phyloP scores from a whole-genome alignment of 1,140 invertebrate species.

The Hormaphis cornu region DNA sequence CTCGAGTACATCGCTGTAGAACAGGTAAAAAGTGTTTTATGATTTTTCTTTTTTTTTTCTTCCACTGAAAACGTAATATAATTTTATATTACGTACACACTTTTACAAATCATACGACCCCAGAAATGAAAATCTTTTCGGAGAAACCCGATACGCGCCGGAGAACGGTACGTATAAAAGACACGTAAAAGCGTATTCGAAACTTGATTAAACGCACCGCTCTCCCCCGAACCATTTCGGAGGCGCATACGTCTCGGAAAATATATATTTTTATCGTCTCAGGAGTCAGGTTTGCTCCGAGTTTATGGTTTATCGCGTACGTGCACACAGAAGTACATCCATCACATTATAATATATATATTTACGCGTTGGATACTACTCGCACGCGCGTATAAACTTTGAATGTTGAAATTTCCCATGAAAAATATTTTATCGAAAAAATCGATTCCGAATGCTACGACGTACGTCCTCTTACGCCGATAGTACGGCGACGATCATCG shows the following conservation, averaged over 20 bases:
- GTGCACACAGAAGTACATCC: background rate
- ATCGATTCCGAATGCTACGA: too few species aligned
- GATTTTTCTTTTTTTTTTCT: background rate
- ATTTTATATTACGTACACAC: background rate
- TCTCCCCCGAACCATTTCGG: background rate
- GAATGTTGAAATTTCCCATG: too few species aligned
- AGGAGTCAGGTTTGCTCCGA: background rate
- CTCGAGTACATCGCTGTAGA: background rate
- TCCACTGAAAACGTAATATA: too few species aligned
- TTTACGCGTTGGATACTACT: too few species aligned
- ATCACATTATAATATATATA: background rate
- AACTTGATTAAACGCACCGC: constrained; percentile 16
- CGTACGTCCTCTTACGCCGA: too few species aligned
- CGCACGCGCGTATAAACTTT: too few species aligned
- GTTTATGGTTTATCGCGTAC: constrained; percentile 15
- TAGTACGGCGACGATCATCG: too few species aligned
- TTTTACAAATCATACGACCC: background rate
- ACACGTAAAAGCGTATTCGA: background rate
- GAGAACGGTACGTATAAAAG: background rate
- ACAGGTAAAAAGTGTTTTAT: constrained; percentile 14
- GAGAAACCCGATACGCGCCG: constrained; percentile 12
- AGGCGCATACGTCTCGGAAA: constrained; percentile 1
- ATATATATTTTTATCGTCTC: constrained; percentile 26
- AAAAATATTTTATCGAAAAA: too few species aligned
- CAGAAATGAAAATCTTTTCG: constrained; percentile 22